A percentile compares a stretch with the other conserved stretches of the same genome.
Conservation (phyloP, 2,113 vertebrate genomes). For the Dasypus novemcinctus region DNA sequence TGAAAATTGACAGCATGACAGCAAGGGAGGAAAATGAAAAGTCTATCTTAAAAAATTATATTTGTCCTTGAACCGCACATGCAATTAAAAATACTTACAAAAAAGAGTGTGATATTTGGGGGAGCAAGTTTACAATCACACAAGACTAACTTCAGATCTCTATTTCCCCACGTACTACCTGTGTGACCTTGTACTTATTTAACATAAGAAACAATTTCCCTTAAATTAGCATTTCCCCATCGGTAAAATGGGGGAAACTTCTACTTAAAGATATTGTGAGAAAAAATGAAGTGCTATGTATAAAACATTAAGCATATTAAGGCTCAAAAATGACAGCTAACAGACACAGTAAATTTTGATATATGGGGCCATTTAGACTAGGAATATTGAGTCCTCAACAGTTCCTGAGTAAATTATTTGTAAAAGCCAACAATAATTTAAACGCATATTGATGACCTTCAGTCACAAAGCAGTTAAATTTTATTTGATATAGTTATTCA, state of each 20-base stretch:
- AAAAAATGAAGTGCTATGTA: background rate
- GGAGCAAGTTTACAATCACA: background rate
- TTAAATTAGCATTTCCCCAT: background rate
- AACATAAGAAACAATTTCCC: background rate
- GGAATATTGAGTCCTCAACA: background rate
- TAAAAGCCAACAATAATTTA: background rate
- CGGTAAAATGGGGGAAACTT: background rate
- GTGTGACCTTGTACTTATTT: background rate
- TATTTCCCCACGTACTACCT: background rate
- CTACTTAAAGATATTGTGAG: background rate
- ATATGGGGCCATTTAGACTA: background rate
- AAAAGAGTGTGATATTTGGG: background rate
- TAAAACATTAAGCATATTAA: background rate
- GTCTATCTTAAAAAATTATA: background rate
- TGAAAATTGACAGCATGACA: background rate
- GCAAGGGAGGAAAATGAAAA: background rate
- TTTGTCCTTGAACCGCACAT: background rate
- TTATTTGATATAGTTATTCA: background rate
- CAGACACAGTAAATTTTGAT: background rate
- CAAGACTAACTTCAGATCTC: rapidly evolving
- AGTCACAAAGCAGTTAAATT: background rate
- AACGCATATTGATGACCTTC: background rate
- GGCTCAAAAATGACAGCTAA: background rate
- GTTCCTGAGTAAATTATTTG: background rate
- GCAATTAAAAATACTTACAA: background rate